A percentile compares a stretch with the other conserved stretches of the same genome.
Conservation (phyloP, 1,140 invertebrate genomes). For the Drosophila jambulina region DNA sequence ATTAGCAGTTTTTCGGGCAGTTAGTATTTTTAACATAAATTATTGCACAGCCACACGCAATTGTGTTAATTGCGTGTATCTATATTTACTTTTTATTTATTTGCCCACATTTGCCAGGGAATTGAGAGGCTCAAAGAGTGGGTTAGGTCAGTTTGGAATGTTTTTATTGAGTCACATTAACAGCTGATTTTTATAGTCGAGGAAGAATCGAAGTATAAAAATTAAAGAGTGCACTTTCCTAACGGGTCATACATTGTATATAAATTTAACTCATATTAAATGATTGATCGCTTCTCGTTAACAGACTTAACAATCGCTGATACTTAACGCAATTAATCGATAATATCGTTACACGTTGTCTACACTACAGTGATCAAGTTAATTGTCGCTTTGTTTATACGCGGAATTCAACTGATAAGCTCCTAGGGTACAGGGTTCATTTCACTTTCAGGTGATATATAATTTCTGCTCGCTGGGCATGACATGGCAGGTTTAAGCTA, state of each 20-base stretch:
- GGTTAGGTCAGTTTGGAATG: conserved; percentile 16
- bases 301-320: background rate
- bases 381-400: conserved; percentile 8
- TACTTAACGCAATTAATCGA: background rate
- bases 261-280: background rate
- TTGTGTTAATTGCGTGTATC: conserved; percentile 43
- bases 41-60: conserved; percentile 34
- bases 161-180: background rate
- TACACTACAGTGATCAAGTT: conserved; percentile 9
- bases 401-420: conserved; percentile 33
- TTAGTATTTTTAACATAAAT: conserved; percentile 49
- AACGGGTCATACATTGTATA: background rate
- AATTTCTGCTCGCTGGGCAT: conserved; percentile 45
- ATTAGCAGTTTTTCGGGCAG: conserved; percentile 48
- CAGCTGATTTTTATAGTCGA: too few species aligned
- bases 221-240: background rate
- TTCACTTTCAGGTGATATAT: conserved; percentile 34
- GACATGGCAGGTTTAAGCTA: conserved; percentile 31
- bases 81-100: conserved; percentile 31
- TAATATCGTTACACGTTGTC: background rate
- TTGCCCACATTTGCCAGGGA: conserved; percentile 14
- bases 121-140: conserved; percentile 20
- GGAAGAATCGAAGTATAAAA: too few species aligned
- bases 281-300: background rate
- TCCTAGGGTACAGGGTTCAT: conserved; percentile 57